Conservation (phyloP, 2,113 vertebrate species). For the Leptobrachium ailaonicum region DNA sequence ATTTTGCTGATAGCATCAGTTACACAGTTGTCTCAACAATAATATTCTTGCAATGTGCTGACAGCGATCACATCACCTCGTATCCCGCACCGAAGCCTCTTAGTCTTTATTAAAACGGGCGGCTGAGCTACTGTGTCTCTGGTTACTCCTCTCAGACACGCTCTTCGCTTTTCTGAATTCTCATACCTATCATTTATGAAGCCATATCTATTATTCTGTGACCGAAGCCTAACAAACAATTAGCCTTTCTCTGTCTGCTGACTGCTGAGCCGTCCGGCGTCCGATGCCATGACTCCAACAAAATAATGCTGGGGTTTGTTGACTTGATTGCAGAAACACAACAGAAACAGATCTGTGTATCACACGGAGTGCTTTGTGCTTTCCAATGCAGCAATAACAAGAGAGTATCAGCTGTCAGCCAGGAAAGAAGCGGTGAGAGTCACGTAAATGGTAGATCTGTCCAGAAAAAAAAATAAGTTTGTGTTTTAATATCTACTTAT, state of each 20-base stretch:
- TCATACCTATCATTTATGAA: neutral
- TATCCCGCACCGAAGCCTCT: conserved; percentile 2
- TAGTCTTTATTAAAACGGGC: conserved; percentile 21
- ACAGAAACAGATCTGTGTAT: neutral
- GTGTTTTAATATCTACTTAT: neutral
- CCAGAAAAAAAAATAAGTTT: neutral
- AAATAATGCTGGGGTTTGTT: neutral
- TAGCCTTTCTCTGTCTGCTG: conserved; percentile 1
- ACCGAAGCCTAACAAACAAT: conserved; percentile 10
- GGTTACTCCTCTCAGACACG: conserved; percentile 3
- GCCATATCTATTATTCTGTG: conserved; percentile 7
- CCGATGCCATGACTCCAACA: neutral
- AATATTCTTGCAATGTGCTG: neutral
- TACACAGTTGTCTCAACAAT: neutral
- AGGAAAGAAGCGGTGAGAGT: neutral
- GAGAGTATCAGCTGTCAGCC: neutral
- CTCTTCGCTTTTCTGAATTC: neutral
- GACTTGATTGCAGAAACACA: neutral
- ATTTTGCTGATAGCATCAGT: conserved; percentile 29
- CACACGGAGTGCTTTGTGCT: neutral
- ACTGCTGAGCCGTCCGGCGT: neutral
- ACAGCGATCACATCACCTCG: conserved; percentile 24
- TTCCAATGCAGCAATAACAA: neutral
- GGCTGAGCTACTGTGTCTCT: neutral
- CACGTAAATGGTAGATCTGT: neutral